Evolutionary conservation across 2,888 invertebrate genomes (phyloP).

Genomic region (Parapristionchus giblindavisi): DNA sequence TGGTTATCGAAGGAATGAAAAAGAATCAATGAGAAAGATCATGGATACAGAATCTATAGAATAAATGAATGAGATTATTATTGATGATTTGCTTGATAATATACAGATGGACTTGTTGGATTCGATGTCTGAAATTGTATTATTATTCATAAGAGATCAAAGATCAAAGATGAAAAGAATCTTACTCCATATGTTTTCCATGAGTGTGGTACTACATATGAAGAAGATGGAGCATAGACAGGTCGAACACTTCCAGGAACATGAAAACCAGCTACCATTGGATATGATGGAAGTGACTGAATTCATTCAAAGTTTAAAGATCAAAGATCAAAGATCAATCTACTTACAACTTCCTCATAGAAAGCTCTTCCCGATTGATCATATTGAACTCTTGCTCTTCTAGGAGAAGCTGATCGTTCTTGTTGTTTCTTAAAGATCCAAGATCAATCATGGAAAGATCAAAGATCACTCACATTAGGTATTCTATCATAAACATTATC

Average conservation of each 20-base stretch:
- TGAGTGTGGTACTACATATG: slow-evolving; percentile 5
- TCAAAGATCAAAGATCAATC: not conserved
- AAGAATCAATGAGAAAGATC: too few relatives aligned
- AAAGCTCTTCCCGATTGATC: slow-evolving; percentile 31
- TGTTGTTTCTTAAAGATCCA: not conserved
- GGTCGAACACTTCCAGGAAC: slow-evolving; percentile 19
- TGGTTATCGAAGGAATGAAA: too few relatives aligned
- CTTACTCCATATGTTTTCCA: slow-evolving; percentile 15
- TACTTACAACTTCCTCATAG: slow-evolving; percentile 32
- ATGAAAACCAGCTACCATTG: slow-evolving; percentile 14
- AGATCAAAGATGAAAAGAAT: not conserved
- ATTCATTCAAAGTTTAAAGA: not conserved
- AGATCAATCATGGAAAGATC: not conserved
- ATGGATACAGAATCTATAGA: too few relatives aligned
- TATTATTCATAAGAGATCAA: not conserved
- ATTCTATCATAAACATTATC: slow-evolving; percentile 17
- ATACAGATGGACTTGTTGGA: not conserved
- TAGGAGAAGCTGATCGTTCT: slow-evolving; percentile 2
- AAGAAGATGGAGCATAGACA: slow-evolving; percentile 7
- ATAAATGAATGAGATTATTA: too few relatives aligned
- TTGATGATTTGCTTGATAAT: slow-evolving; percentile 23
- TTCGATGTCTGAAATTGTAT: not conserved
- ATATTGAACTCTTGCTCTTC: not conserved
- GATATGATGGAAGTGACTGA: slow-evolving; percentile 24
- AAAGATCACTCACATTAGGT: not conserved